A percentile compares a stretch with the other conserved stretches of the same genome.
Conservation (phyloP, 2,888 invertebrate species). For the Anthrax anthrax region DNA sequence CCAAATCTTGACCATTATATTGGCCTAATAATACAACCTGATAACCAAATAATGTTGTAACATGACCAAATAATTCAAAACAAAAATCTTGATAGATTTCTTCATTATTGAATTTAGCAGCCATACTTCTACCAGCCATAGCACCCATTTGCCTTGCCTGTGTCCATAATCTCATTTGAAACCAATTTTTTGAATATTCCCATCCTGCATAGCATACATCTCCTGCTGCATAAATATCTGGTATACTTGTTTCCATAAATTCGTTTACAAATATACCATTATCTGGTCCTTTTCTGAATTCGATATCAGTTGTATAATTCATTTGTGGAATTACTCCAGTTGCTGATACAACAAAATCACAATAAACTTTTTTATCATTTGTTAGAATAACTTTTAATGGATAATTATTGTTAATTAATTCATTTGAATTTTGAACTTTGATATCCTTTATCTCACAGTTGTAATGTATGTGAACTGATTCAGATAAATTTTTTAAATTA, state of each 20-base stretch:
- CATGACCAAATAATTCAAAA: slow-evolving; percentile 95
- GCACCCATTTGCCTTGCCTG: slow-evolving; percentile 96
- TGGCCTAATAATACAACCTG: slow-evolving; percentile 85
- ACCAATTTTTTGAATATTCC: slow-evolving; percentile 68
- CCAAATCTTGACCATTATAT: slow-evolving; percentile 83
- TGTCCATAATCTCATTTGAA: slow-evolving; percentile 93
- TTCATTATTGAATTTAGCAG: slow-evolving; percentile 43
- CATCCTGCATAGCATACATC: slow-evolving; percentile 83
- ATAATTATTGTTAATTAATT: slow-evolving; percentile 43
- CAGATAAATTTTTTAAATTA: slow-evolving; percentile 20
- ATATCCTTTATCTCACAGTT: slow-evolving; percentile 38
- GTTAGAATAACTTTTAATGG: slow-evolving; percentile 59
- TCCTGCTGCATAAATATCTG: slow-evolving; percentile 83
- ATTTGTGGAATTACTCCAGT: slow-evolving; percentile 75
- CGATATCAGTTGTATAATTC: slow-evolving; percentile 40
- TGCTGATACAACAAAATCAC: slow-evolving; percentile 89
- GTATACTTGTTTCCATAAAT: slow-evolving; percentile 64
- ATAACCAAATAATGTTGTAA: slow-evolving; percentile 85
- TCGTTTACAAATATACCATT: slow-evolving; percentile 78
- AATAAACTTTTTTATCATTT: slow-evolving; percentile 54
- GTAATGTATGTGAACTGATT: slow-evolving; percentile 45
- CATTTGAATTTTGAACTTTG: slow-evolving; percentile 13
- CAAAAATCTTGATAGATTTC: slow-evolving; percentile 77
- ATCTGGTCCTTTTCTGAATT: slow-evolving; percentile 45
- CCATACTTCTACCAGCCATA: slow-evolving; percentile 86